These are phyloP conservation scores for Syncerus caffer DNA, from an alignment of 2,797 vertebrate genomes.

Conservation along the genomic window DNA sequence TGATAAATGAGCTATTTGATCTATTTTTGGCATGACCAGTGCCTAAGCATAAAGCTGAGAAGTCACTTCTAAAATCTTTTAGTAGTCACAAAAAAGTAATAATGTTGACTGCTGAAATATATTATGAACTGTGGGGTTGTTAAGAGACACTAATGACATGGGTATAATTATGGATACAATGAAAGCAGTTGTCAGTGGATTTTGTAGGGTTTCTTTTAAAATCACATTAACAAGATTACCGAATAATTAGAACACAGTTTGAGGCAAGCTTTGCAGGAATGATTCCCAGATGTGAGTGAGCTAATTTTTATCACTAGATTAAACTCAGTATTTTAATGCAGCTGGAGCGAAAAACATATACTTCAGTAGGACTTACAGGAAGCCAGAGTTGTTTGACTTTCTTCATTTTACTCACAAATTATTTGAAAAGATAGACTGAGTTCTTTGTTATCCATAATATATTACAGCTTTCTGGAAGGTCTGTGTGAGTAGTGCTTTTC, in stretches of 20 bases:
- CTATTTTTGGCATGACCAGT: conserved; percentile 43
- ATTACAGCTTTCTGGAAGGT: conserved; percentile 75
- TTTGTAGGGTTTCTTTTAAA: neutral
- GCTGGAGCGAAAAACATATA: conserved; percentile 20
- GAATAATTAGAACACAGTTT: conserved; percentile 42
- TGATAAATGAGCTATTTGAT: conserved; percentile 65
- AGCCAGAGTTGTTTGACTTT: conserved; percentile 23
- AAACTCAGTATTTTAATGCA: conserved; percentile 31
- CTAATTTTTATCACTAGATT: conserved; percentile 36
- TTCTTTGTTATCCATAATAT: conserved; percentile 71
- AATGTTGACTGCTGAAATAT: conserved; percentile 73
- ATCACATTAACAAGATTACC: conserved; percentile 44
- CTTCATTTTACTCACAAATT: conserved; percentile 65
- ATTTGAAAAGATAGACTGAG: conserved; percentile 71
- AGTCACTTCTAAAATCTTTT: conserved; percentile 73
- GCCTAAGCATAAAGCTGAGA: conserved; percentile 54
- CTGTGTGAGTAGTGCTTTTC: conserved; percentile 78
- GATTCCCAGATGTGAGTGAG: conserved; percentile 49
- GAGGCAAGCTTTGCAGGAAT: conserved; percentile 46
- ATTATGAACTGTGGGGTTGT: conserved; percentile 61
- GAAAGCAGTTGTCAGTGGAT: conserved; percentile 72
- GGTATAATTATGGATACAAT: conserved; percentile 60
- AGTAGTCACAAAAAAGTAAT: conserved; percentile 70
- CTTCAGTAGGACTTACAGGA: conserved; percentile 51
- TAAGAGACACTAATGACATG: conserved; percentile 57